A percentile compares a stretch with the other conserved stretches of the same genome.
Conservation (phyloP, 2,797 vertebrate genomes). For the Melanitta fusca region DNA sequence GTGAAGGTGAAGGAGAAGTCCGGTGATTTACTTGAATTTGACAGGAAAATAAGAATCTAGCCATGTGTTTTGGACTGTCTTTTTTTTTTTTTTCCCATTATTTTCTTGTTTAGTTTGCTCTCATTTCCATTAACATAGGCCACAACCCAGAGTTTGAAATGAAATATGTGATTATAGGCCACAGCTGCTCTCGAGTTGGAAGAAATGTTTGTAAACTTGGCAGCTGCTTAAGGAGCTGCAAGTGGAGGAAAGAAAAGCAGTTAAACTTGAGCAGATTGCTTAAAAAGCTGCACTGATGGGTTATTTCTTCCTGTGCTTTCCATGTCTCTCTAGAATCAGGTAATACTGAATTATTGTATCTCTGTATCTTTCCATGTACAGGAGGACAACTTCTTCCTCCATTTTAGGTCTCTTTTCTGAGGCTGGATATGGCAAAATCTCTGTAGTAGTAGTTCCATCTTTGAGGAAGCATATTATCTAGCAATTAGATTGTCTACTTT, state of each 20-base stretch:
- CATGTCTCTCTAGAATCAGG: background rate
- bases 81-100: background rate
- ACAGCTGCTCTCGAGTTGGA: constrained; percentile 41
- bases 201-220: constrained; percentile 65
- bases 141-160: background rate
- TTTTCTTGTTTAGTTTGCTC: constrained; percentile 28
- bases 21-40: constrained; percentile 11
- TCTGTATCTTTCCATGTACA: background rate
- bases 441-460: background rate
- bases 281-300: background rate
- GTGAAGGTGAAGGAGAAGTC: background rate
- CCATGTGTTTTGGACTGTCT: background rate
- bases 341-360: background rate
- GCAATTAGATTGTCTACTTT: background rate
- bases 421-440: background rate
- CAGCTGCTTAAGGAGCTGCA: constrained; percentile 40
- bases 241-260: constrained; percentile 1
- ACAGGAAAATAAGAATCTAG: constrained; percentile 26
- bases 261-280: background rate
- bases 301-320: background rate
- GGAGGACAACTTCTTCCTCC: background rate
- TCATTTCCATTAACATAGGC: constrained; percentile 2
- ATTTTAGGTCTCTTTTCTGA: background rate
- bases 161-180: constrained; percentile 56
- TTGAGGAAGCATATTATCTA: background rate